Evolutionary conservation across 2,113 vertebrate species (phyloP).

Genomic region (Ardeotis arabs): DNA sequence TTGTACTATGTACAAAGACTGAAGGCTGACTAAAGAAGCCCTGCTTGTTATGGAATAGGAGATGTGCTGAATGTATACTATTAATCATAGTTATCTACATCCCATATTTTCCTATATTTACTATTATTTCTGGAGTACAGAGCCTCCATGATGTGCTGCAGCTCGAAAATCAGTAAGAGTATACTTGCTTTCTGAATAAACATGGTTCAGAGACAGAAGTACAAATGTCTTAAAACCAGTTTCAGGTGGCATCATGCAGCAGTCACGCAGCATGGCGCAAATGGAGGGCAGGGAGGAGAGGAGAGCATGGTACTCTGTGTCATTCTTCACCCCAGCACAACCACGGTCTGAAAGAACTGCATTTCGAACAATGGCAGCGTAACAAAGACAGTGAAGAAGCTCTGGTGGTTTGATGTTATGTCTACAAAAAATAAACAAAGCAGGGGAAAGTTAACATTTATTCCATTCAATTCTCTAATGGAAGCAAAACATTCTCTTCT

Average conservation of each 20-base stretch:
- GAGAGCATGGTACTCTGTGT: accelerated
- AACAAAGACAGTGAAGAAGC: neutral
- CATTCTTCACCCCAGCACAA: neutral
- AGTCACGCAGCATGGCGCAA: neutral
- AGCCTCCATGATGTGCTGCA: neutral
- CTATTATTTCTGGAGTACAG: neutral
- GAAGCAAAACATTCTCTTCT: neutral
- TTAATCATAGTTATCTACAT: neutral
- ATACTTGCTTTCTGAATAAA: neutral
- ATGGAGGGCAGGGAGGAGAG: neutral
- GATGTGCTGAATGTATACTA: neutral
- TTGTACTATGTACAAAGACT: neutral
- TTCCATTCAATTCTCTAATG: neutral
- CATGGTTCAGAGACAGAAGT: neutral
- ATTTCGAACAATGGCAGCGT: neutral
- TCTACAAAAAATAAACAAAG: neutral
- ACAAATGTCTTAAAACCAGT: neutral
- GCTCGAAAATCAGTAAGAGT: neutral
- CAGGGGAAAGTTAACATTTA: neutral
- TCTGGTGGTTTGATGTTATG: neutral
- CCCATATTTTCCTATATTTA: neutral
- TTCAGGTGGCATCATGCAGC: neutral
- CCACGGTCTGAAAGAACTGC: accelerated
- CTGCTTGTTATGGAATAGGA: neutral
- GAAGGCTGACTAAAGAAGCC: neutral